Conservation (phyloP, 1,140 invertebrate species). For the Trichogramma pretiosum region DNA sequence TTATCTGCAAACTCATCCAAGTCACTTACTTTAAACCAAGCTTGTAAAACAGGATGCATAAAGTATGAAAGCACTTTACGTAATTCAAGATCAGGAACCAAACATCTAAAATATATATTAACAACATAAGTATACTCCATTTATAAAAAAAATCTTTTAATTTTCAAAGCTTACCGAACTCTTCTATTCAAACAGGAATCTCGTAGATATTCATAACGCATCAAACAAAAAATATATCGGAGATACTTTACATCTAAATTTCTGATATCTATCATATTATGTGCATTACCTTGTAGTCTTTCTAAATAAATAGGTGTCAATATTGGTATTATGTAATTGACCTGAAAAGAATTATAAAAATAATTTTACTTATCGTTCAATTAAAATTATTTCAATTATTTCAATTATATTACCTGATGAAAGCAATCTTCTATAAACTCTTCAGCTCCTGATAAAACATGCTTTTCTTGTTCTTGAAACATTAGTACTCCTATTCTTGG, state of each 20-base stretch:
- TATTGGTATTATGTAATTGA: slow-evolving; percentile 35
- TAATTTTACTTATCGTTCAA: not conserved
- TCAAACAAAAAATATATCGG: slow-evolving; percentile 32
- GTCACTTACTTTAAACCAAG: slow-evolving; percentile 32
- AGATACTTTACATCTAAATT: slow-evolving; percentile 31
- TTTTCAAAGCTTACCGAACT: slow-evolving; percentile 24
- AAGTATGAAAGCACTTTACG: slow-evolving; percentile 19
- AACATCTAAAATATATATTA: slow-evolving; percentile 27
- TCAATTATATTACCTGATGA: slow-evolving; percentile 23
- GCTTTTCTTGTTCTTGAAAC: slow-evolving; percentile 32
- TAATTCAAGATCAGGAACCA: slow-evolving; percentile 29
- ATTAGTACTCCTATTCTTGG: slow-evolving; percentile 34
- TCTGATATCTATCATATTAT: slow-evolving; percentile 15
- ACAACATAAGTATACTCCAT: not conserved
- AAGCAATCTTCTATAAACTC: slow-evolving; percentile 37
- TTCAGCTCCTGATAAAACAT: slow-evolving; percentile 29
- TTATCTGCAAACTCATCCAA: slow-evolving; percentile 26
- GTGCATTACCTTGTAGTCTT: slow-evolving; percentile 19
- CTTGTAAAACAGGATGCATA: slow-evolving; percentile 31
- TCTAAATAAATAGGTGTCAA: slow-evolving; percentile 29
- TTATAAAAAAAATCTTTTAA: not conserved
- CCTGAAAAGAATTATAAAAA: slow-evolving; percentile 19
- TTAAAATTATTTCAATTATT: slow-evolving; percentile 3
- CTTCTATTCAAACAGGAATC: slow-evolving; percentile 30
- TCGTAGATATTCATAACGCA: slow-evolving; percentile 29